Percentiles rank a stretch among this genome's conserved stretches.
phyloP scores from a whole-genome alignment of 2,888 invertebrate species.

The Gisinianus flammeolus region DNA sequence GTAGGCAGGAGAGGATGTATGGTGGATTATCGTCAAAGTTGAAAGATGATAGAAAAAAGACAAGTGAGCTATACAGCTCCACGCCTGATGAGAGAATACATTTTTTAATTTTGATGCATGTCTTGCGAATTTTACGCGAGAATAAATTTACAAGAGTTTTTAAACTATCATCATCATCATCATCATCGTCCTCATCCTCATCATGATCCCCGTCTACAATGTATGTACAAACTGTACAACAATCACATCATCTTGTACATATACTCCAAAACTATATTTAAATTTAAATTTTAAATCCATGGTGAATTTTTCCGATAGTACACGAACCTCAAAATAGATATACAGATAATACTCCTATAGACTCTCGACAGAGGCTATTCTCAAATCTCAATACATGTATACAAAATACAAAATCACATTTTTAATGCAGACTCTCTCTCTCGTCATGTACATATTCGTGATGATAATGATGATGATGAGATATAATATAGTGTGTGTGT shows the following conservation, averaged over 20 bases:
- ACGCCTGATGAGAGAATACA: constrained; percentile 37
- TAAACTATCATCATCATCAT: constrained; percentile 13
- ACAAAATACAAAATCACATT: background rate
- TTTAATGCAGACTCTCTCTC: background rate
- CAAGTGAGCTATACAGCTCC: constrained; percentile 10
- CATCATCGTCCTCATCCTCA: constrained; percentile 7
- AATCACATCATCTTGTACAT: background rate
- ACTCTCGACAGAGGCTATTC: too few relatives aligned
- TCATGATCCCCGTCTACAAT: background rate
- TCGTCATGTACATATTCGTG: constrained; percentile 12
- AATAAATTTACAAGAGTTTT: constrained; percentile 26
- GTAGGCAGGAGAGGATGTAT: constrained; percentile 30
- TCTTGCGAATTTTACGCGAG: constrained; percentile 35
- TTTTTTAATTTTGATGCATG: constrained; percentile 39
- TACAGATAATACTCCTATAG: too few relatives aligned
- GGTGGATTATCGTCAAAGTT: constrained; percentile 34
- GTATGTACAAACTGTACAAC: background rate
- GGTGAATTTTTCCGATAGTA: too few relatives aligned
- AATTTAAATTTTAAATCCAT: too few relatives aligned
- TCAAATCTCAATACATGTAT: background rate
- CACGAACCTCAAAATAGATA: too few relatives aligned
- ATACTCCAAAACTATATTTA: background rate
- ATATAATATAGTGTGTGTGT: constrained; percentile 8
- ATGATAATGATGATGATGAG: constrained; percentile 16
- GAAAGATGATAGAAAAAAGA: constrained; percentile 30